Evolutionary conservation across 2,888 invertebrate species (phyloP), one percentile per base, ranked within the genome.

Genomic region (Drosophila differens): DNA sequence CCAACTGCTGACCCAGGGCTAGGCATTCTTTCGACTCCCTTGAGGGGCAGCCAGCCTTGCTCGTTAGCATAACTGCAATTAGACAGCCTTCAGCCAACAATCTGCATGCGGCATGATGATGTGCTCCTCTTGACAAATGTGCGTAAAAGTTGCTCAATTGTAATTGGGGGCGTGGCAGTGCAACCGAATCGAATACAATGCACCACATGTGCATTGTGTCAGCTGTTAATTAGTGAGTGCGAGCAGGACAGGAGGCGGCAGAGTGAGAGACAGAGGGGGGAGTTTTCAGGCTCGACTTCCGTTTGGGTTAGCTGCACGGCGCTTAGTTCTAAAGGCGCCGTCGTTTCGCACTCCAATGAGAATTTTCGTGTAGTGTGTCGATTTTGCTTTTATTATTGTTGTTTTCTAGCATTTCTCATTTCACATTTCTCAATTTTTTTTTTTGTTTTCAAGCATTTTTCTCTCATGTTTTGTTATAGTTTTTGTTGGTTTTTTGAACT

Each of bases 61-160:
- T 90, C 89, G 86, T 90, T 85, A 89, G 86, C 83, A 79, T 72
- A 71, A 70, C 77, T 85, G 90, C 89, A 85, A 85, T 90, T 90
- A 85, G 89, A 81, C 70, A 71, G 77, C 53, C 61, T 53, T 39
- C 57, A 44, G n/a, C 49, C 37, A 41, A 19, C 49, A 30, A 30
- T 19, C 53, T 30, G 44, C 19, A 53, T 30, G 51, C 25, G 16
- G 25, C 47, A 33, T 22, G 30, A 52, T 55, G 44, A 58, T 44
- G 58, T 62, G 51, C 62, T 59, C 91, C 62, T 61, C 86, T 84
- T 76, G 82, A 89, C 91, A 91, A 87, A 91, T 87, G 91, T 87
- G 86, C 86, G 91, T 87, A 87, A 89, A 86, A 87, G 85, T 89
- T 82, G 80, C 75, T 82, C 90, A 80, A 80, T 82, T 78, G 65